A percentile compares a stretch with the other conserved stretches of the same genome.
Conservation (phyloP, 2,113 vertebrate genomes). For the Crotalus tigris region DNA sequence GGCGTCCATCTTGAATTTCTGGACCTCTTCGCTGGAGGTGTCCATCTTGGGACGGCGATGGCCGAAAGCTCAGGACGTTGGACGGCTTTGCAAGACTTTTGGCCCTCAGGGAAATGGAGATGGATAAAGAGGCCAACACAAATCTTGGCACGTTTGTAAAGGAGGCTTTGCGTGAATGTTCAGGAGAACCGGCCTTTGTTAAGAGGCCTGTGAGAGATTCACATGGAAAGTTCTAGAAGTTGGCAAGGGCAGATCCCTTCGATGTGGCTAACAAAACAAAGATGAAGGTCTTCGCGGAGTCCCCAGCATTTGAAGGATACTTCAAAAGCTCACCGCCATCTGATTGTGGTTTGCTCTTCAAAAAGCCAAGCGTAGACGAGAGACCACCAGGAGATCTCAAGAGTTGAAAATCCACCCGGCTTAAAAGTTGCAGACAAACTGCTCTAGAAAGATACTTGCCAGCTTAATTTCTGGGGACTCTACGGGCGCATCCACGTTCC, state of each 20-base stretch:
- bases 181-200: no score
- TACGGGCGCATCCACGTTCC: no score
- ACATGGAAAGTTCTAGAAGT: neutral
- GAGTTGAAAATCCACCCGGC: no score
- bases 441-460: no score
- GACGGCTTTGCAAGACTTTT: neutral
- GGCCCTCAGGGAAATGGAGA: neutral
- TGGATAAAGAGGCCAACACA: neutral
- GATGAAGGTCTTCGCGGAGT: neutral
- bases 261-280: neutral
- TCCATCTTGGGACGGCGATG: no score
- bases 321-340: neutral
- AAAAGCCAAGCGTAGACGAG: neutral
- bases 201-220: neutral
- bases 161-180: no score
- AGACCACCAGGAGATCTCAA: no score
- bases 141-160: neutral
- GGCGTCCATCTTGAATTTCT: neutral
- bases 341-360: neutral
- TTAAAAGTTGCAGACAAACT: no score
- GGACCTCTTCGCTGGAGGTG: neutral
- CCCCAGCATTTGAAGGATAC: no score
- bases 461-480: no score
- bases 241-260: neutral
- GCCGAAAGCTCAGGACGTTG: no score